Evolutionary conservation across 2,888 invertebrate genomes (phyloP).

Genomic region (Gerris lacustris): DNA sequence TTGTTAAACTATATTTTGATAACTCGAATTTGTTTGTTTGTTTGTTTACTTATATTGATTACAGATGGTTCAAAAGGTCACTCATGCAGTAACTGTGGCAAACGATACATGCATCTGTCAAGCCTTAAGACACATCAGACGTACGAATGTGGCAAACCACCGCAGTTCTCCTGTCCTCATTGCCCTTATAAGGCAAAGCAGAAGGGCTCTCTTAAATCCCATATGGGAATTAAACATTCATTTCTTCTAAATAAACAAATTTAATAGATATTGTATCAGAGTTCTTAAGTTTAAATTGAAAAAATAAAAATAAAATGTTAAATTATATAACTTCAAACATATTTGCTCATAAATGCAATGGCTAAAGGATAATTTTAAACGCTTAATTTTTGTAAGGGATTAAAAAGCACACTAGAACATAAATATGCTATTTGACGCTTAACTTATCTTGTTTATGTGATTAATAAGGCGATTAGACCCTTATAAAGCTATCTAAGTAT

Average conservation of each 20-base stretch:
- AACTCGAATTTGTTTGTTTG: no score
- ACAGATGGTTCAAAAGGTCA: no score
- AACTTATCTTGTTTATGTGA: no score
- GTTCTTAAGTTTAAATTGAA: not conserved
- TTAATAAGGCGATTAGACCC: no score
- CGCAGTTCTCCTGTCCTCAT: constrained; percentile 36
- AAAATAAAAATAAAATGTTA: not conserved
- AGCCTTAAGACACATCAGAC: constrained; percentile 25
- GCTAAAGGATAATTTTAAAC: no score
- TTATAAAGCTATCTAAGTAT: no score
- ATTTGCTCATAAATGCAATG: not conserved
- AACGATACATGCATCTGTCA: not conserved
- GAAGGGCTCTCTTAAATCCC: constrained; percentile 34
- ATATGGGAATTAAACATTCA: constrained; percentile 23
- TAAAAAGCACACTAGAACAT: no score
- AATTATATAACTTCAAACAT: not conserved
- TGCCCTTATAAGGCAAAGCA: constrained; percentile 37
- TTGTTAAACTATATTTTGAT: no score
- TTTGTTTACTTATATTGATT: no score
- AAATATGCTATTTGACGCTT: no score
- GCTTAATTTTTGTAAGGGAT: no score
- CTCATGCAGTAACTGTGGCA: constrained; percentile 10
- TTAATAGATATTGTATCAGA: not conserved
- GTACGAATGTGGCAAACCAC: constrained; percentile 35
- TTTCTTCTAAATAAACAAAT: not conserved